Percentiles rank a stretch among this genome's conserved stretches.
Evolutionary conservation across 2,113 vertebrate genomes (phyloP).

Genomic region (Sturnus vulgaris): DNA sequence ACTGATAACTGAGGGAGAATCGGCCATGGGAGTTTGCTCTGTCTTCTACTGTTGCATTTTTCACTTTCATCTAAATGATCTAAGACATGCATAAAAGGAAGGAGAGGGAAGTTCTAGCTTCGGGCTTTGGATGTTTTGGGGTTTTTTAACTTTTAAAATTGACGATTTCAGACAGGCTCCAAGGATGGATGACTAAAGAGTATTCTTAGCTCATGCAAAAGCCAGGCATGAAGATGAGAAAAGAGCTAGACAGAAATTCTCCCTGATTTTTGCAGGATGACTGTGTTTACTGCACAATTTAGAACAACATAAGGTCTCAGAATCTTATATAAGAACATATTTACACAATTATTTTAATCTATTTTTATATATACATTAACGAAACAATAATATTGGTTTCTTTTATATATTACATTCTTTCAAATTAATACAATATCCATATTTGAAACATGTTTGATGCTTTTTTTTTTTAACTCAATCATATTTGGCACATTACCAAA

Average conservation of each 20-base stretch:
- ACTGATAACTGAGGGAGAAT: neutral
- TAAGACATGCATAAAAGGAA: neutral
- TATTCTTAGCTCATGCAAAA: neutral
- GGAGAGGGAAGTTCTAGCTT: neutral
- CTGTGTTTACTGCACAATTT: neutral
- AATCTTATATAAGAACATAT: neutral
- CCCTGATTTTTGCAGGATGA: neutral
- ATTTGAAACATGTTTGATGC: neutral
- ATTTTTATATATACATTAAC: neutral
- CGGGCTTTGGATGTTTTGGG: neutral
- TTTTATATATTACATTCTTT: neutral
- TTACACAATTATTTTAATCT: neutral
- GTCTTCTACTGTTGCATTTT: neutral
- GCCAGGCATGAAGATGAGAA: neutral
- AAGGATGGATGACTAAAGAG: neutral
- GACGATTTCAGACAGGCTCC: neutral
- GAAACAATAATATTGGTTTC: neutral
- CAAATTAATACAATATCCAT: neutral
- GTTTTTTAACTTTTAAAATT: neutral
- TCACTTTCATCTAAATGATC: neutral
- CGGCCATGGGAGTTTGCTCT: neutral
- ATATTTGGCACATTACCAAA: neutral
- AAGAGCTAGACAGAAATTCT: neutral
- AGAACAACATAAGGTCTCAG: neutral
- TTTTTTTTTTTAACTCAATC: neutral